phyloP scores from a whole-genome alignment of 2,797 vertebrate species.

The Acrocephalus scirpaceus region DNA sequence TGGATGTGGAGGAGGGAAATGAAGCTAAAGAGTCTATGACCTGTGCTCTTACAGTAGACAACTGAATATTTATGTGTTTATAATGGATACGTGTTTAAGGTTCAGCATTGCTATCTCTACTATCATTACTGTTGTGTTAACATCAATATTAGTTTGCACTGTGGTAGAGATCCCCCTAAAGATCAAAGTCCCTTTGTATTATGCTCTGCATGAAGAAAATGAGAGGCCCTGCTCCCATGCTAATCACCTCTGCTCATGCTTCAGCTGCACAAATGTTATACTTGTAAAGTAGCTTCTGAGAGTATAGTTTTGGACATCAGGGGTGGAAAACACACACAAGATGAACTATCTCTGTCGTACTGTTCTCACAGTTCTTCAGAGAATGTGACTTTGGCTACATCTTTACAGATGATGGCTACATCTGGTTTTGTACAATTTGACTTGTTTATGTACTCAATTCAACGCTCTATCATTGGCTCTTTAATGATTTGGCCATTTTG shows the following conservation, averaged over 20 bases:
- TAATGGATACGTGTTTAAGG: constrained; percentile 28
- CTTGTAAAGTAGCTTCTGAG: neutral
- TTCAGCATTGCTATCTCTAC: constrained; percentile 32
- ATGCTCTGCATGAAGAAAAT: neutral
- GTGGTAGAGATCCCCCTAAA: neutral
- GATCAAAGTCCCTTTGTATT: constrained; percentile 37
- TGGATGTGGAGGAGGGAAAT: neutral
- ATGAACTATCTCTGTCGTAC: neutral
- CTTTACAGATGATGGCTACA: neutral
- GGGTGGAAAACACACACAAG: neutral
- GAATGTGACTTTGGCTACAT: neutral
- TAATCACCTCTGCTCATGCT: neutral
- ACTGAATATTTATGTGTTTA: constrained; percentile 52
- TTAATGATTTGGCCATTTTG: neutral
- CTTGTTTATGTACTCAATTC: neutral
- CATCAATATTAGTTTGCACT: constrained; percentile 25
- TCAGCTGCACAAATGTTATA: neutral
- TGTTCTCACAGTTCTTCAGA: neutral
- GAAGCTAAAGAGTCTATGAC: constrained; percentile 31
- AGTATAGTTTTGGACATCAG: neutral
- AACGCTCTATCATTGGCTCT: neutral
- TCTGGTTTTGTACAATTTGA: neutral
- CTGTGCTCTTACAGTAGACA: constrained; percentile 22
- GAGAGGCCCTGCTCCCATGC: neutral
- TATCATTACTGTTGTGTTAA: constrained; percentile 51